These are phyloP conservation scores for Leptinotarsa undecemlineata DNA, from an alignment of 1,140 invertebrate genomes.

Conservation along the genomic window DNA sequence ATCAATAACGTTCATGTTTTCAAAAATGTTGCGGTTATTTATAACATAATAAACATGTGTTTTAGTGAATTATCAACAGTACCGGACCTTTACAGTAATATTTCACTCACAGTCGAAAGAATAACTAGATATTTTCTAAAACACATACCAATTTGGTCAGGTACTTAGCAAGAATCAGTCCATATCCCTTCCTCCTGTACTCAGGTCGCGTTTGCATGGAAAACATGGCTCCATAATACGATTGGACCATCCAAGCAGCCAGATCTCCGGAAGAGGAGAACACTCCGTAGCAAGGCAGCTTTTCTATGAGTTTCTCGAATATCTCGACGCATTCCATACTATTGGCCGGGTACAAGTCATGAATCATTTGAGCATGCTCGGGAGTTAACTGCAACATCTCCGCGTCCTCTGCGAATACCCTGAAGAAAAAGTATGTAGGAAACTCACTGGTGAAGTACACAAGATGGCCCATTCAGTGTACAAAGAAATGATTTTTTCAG, in stretches of 20 bases:
- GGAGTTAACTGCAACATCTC: constrained; percentile 72
- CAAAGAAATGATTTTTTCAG: too few species aligned
- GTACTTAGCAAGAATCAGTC: constrained; percentile 68
- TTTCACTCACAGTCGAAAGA: too few species aligned
- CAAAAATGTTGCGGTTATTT: too few species aligned
- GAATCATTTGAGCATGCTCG: constrained; percentile 77
- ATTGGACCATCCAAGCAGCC: constrained; percentile 85
- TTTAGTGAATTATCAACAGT: too few species aligned
- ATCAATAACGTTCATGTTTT: too few species aligned
- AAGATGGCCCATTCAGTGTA: too few species aligned
- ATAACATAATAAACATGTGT: too few species aligned
- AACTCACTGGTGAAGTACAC: too few species aligned
- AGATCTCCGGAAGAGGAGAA: constrained; percentile 69
- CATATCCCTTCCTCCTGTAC: constrained; percentile 77
- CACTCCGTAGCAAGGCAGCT: constrained; percentile 76
- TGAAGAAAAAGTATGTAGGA: constrained; percentile 41
- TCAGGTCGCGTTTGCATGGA: constrained; percentile 86
- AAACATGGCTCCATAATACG: constrained; percentile 87
- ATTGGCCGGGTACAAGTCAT: constrained; percentile 82
- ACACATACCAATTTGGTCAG: constrained; percentile 64
- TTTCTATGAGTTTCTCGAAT: constrained; percentile 75
- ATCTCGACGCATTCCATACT: constrained; percentile 81
- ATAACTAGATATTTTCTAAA: background rate
- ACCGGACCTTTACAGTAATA: too few species aligned
- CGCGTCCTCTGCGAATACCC: constrained; percentile 63